Conservation (phyloP, 2,888 invertebrate genomes). For the Amiota minor region DNA sequence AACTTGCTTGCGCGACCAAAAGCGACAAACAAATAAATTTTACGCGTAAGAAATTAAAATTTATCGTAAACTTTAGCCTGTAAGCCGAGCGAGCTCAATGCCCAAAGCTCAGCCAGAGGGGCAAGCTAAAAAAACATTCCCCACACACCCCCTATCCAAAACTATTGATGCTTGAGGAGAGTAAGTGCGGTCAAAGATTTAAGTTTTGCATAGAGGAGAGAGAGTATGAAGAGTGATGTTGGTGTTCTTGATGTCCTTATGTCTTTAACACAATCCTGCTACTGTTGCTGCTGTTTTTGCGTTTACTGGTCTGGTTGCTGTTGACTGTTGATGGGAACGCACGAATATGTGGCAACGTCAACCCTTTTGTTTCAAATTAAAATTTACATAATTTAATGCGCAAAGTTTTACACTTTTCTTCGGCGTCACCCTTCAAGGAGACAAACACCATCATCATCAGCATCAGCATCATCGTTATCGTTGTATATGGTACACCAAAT, state of each 20-base stretch:
- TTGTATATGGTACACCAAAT: slow-evolving; percentile 10
- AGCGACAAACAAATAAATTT: slow-evolving; percentile 4
- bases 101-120: too few relatives aligned
- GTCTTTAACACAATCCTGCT: too few relatives aligned
- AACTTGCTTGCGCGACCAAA: slow-evolving; percentile 1
- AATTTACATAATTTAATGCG: slow-evolving; percentile 66
- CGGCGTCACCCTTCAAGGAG: not conserved
- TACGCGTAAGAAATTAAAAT: slow-evolving; percentile 22
- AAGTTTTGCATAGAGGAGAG: slow-evolving; percentile 2
- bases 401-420: slow-evolving; percentile 55
- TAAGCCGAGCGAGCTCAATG: not conserved
- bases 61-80: slow-evolving; percentile 8
- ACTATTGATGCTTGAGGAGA: too few relatives aligned
- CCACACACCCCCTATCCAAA: too few relatives aligned
- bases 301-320: slow-evolving; percentile 27
- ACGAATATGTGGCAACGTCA: slow-evolving; percentile 50
- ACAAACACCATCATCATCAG: slow-evolving; percentile 18
- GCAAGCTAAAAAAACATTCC: too few relatives aligned
- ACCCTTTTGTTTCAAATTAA: slow-evolving; percentile 66
- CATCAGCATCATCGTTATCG: not conserved
- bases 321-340: slow-evolving; percentile 28
- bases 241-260: not conserved
- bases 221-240: slow-evolving; percentile 20
- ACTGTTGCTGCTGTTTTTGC: too few relatives aligned
- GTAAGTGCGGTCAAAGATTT: not conserved